Evolutionary conservation across 1,140 invertebrate genomes (phyloP).

Genomic region (Atta cephalotes): DNA sequence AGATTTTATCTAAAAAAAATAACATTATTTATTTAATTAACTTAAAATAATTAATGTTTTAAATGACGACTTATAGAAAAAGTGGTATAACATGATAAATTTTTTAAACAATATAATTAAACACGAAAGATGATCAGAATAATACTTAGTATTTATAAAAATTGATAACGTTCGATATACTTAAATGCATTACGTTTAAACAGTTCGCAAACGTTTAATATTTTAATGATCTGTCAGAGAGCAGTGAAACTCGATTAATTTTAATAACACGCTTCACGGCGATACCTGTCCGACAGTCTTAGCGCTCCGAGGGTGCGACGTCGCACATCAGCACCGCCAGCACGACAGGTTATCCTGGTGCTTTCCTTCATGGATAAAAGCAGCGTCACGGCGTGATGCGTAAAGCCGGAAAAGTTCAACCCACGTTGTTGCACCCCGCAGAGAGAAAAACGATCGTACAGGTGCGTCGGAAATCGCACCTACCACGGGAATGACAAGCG

Average conservation of each 20-base stretch:
- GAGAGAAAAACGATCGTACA: slow-evolving; percentile 75
- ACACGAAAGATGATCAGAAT: not conserved
- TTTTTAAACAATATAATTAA: not conserved
- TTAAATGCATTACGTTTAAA: slow-evolving; percentile 17
- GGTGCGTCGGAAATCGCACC: slow-evolving; percentile 70
- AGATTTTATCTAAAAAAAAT: not conserved
- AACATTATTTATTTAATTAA: not conserved
- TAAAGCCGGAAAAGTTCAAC: slow-evolving; percentile 65
- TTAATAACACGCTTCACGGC: slow-evolving; percentile 49
- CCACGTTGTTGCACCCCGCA: slow-evolving; percentile 66
- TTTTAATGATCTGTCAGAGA: slow-evolving; percentile 48
- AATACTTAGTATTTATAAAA: not conserved
- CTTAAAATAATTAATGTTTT: not conserved
- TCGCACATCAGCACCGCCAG: slow-evolving; percentile 45
- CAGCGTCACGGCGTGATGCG: slow-evolving; percentile 69
- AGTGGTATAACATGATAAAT: no score
- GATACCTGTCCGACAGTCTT: slow-evolving; percentile 52
- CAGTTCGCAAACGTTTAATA: slow-evolving; percentile 24
- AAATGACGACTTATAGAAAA: not conserved
- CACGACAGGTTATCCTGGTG: slow-evolving; percentile 46
- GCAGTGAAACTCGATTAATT: slow-evolving; percentile 58
- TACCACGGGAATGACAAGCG: slow-evolving; percentile 41
- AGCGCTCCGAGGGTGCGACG: slow-evolving; percentile 47
- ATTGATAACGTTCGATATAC: slow-evolving; percentile 19
- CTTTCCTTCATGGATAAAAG: slow-evolving; percentile 55